Evolutionary conservation across 2,888 invertebrate genomes (phyloP), one percentile per base, ranked within the genome.

Genomic region (Argyra leucocephala): DNA sequence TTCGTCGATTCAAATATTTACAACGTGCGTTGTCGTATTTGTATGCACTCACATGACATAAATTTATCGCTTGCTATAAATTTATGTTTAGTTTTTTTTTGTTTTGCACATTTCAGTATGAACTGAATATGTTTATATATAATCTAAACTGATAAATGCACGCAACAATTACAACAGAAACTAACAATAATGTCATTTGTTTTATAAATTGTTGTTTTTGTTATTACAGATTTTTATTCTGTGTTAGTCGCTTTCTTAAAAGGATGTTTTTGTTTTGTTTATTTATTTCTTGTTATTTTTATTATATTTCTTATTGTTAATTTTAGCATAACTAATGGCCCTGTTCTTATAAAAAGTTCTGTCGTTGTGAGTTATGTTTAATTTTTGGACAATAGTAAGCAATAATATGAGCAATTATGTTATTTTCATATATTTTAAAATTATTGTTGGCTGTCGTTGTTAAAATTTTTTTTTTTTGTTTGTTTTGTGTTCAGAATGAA

Each of bases 281-380:
- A 31, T 31, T 31, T 31, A 31, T 31, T 31, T 31, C 10, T 31
- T 31, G 5, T 31, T 31, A 31, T 31, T 31, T 31, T n/a, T 31
- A 31, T 7, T 31, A 7, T 48, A 18, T 18, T 48, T 48, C 1
- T 48, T 48, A 48, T 48, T 48, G 48, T 48, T 48, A 48, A 48
- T 48, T 48, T 48, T 48, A 48, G 48, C 48, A 48, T 48, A 48
- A 48, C 48, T 48, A 48, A 48, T 48, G 48, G 48, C 48, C n/a
- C n/a, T 48, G 15, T 48, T 48, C 18, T 9, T 48, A 48, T 18
- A 48, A 2, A 48, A n/a, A 48, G 18, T 48, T 18, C 15, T 48
- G 48, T 18, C 48, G 48, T n/a, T n/a, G n/a, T 48, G 18, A 48
- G 48, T 48, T 48, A 48, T 48, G 18, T 18, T 48, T 48, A 48